A percentile compares a stretch with the other conserved stretches of the same genome.
These are phyloP conservation scores for Enteromius mattozi DNA, from an alignment of 2,797 vertebrate species.

Conservation along the genomic window DNA sequence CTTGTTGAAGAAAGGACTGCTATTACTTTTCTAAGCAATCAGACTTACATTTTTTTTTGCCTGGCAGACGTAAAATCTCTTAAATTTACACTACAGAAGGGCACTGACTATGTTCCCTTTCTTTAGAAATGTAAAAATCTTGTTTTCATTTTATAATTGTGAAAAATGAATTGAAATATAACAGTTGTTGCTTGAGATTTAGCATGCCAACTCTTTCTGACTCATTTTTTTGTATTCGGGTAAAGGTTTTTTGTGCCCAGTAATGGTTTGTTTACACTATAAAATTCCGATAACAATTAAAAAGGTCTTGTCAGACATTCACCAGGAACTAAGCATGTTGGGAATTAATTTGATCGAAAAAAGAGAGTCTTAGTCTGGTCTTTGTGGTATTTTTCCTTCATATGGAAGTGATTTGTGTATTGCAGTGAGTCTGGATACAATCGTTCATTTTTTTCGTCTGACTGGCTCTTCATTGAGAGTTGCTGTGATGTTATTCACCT, in stretches of 20 bases:
- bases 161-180: neutral
- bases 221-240: neutral
- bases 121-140: neutral
- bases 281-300: slow-evolving; percentile 31
- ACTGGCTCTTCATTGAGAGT: slow-evolving; percentile 32
- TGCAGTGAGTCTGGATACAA: slow-evolving; percentile 39
- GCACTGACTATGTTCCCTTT: neutral
- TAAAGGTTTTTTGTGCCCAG: neutral
- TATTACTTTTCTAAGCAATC: neutral
- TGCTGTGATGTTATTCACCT: slow-evolving; percentile 55
- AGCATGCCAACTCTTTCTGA: neutral
- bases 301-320: neutral
- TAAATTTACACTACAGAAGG: neutral
- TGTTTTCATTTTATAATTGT: neutral
- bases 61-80: neutral
- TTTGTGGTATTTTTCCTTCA: slow-evolving; percentile 39
- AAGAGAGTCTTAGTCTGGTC: slow-evolving; percentile 13
- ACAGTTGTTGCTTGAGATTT: neutral
- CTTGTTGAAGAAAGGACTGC: neutral
- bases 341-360: slow-evolving; percentile 37
- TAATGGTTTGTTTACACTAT: slow-evolving; percentile 34
- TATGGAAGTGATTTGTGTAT: slow-evolving; percentile 57
- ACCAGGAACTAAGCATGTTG: slow-evolving; percentile 28
- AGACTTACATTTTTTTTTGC: neutral
- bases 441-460: slow-evolving; percentile 34